A percentile compares a stretch with the other conserved stretches of the same genome.
These are phyloP conservation scores for Brachyrhaphis roseni DNA, from an alignment of 2,797 vertebrate species.

Conservation along the genomic window DNA sequence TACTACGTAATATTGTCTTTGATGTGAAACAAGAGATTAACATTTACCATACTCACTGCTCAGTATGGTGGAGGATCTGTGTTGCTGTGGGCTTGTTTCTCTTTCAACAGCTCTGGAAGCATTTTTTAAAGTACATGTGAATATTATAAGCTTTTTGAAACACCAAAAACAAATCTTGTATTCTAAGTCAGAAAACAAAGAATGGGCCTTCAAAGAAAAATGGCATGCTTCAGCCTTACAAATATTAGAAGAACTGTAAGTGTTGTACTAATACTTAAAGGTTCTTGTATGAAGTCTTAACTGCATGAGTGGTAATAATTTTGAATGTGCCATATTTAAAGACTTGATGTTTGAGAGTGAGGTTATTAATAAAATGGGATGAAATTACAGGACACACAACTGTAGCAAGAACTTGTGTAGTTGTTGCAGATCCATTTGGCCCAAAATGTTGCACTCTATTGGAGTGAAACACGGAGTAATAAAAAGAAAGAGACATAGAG, in stretches of 20 bases:
- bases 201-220: not conserved
- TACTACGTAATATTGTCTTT: not conserved
- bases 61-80: not conserved
- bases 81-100: not conserved
- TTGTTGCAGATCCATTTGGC: not conserved
- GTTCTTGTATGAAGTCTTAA: not conserved
- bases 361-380: not conserved
- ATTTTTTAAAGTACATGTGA: not conserved
- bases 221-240: not conserved
- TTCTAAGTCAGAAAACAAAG: not conserved
- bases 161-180: not conserved
- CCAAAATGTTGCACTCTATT: not conserved
- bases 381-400: not conserved
- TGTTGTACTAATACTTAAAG: not conserved
- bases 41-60: not conserved
- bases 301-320: not conserved
- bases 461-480: not conserved
- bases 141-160: not conserved
- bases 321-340: not conserved
- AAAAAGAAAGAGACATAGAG: constrained; percentile 3
- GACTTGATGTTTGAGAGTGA: not conserved
- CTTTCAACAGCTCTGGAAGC: not conserved
- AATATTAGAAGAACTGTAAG: not conserved
- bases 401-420: not conserved
- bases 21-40: not conserved